Conservation (phyloP, 2,113 vertebrate species). For the Dascyllus trimaculatus region DNA sequence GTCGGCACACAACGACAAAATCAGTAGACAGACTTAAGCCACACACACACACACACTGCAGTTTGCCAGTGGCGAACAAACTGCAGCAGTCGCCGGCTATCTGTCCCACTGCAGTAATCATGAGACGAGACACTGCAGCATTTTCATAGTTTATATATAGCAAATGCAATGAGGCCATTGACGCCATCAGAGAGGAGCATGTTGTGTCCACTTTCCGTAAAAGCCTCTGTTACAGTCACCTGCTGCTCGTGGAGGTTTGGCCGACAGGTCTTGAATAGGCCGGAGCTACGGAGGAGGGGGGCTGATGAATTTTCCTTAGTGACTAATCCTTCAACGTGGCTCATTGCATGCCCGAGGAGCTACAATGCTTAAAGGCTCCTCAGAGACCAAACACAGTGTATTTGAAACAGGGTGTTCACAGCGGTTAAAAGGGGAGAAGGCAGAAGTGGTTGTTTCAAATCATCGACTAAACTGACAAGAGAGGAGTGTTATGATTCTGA, state of each 20-base stretch:
- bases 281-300: constrained; percentile 16
- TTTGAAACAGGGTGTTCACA: constrained; percentile 35
- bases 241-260: constrained; percentile 33
- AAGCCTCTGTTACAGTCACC: constrained; percentile 11
- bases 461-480: not conserved
- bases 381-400: constrained; percentile 32
- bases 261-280: constrained; percentile 39
- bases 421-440: constrained; percentile 17
- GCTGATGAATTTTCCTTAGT: constrained; percentile 56
- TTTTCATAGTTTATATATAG: constrained; percentile 65
- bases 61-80: constrained; percentile 73
- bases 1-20: constrained; percentile 37
- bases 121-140: constrained; percentile 72
- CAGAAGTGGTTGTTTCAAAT: constrained; percentile 36
- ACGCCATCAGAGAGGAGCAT: constrained; percentile 28
- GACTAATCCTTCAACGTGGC: constrained; percentile 58
- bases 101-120: constrained; percentile 72
- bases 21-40: constrained; percentile 5
- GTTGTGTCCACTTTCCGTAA: constrained; percentile 25
- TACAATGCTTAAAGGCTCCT: constrained; percentile 45
- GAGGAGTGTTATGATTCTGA: constrained; percentile 14
- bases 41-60: constrained; percentile 43
- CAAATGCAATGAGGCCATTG: constrained; percentile 59
- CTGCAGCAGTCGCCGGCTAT: constrained; percentile 69
- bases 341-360: constrained; percentile 55